Conservation (phyloP, 2,888 invertebrate species). For the Pachymerium ferrugineum region DNA sequence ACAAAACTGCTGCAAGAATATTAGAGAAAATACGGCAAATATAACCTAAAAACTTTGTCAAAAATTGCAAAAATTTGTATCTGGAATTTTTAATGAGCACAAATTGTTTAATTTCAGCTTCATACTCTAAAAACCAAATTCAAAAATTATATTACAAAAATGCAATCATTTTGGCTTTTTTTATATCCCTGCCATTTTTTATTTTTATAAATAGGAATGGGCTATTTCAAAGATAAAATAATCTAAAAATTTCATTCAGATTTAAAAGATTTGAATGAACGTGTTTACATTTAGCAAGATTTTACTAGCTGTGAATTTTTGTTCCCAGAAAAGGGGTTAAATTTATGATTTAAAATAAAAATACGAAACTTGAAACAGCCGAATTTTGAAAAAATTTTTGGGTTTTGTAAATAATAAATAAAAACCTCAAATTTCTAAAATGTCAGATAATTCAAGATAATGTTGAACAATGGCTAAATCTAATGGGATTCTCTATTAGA, state of each 20-base stretch:
- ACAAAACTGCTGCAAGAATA: too few species aligned
- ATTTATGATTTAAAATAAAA: not conserved
- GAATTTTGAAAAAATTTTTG: too few species aligned
- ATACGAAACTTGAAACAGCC: not conserved
- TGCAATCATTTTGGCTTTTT: too few species aligned
- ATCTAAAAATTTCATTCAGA: not conserved
- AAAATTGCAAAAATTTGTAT: too few species aligned
- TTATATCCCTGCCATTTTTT: too few species aligned
- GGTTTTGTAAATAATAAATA: slow-evolving; percentile 1
- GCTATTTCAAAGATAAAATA: slow-evolving; percentile 6
- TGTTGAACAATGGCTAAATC: not conserved
- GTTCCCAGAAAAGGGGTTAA: not conserved
- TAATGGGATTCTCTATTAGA: not conserved
- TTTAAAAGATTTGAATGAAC: not conserved
- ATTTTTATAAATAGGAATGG: not conserved
- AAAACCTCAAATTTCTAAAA: not conserved
- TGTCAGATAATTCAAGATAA: not conserved
- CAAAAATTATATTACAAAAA: too few species aligned
- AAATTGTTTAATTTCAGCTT: too few species aligned
- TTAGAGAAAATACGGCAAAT: too few species aligned
- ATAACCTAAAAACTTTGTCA: too few species aligned
- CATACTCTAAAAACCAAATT: too few species aligned
- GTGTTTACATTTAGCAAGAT: not conserved
- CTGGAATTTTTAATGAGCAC: too few species aligned
- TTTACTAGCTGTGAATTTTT: not conserved